Evolutionary conservation across 2,113 vertebrate species (phyloP).

Genomic region (Notechis scutatus): DNA sequence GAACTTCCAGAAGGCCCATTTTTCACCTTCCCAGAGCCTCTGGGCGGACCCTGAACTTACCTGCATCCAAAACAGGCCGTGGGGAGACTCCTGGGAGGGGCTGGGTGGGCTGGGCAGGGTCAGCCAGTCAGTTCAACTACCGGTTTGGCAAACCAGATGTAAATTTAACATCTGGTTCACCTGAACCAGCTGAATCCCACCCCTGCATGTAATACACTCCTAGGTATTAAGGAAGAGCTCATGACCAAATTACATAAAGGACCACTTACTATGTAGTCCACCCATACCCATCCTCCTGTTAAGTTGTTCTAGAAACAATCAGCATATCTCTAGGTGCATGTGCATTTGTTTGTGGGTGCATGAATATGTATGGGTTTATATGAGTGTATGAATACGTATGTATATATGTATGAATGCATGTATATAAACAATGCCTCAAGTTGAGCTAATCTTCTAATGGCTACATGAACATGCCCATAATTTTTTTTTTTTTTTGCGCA

Average conservation of each 20-base stretch:
- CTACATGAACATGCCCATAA: not conserved
- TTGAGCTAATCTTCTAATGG: not conserved
- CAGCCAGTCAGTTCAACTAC: no score
- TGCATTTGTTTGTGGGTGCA: not conserved
- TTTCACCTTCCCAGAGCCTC: no score
- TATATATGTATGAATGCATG: not conserved
- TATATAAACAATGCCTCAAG: not conserved
- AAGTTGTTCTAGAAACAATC: not conserved
- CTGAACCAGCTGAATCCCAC: no score
- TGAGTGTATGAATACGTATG: not conserved
- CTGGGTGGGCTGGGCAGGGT: no score
- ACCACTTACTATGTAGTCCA: not conserved
- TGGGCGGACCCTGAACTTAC: no score
- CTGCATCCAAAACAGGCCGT: no score
- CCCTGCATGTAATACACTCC: not conserved
- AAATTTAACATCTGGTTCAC: no score
- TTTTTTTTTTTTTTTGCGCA: not conserved
- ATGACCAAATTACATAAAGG: not conserved
- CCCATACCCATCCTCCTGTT: not conserved
- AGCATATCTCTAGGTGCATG: not conserved
- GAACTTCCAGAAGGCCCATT: no score
- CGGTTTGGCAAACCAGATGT: no score
- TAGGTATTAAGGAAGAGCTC: not conserved
- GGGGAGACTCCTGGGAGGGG: no score
- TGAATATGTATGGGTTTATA: not conserved